Conservation (phyloP, 2,113 vertebrate genomes). For the Zosterops pallidus region DNA sequence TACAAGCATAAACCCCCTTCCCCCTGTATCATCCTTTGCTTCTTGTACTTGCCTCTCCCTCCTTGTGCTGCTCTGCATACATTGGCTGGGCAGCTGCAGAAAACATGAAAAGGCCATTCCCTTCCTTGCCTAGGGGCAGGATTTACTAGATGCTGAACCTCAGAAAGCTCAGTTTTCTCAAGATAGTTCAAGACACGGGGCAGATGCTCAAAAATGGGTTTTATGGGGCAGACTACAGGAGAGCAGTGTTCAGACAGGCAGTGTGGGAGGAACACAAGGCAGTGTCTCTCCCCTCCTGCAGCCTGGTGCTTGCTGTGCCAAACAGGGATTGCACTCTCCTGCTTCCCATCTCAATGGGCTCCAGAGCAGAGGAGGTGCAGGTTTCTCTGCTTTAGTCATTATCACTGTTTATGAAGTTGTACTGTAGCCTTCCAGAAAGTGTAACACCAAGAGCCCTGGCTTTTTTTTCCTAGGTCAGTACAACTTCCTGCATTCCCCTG, state of each 20-base stretch:
- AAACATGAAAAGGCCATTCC: not conserved
- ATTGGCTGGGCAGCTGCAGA: not conserved
- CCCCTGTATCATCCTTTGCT: not conserved
- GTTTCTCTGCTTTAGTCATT: not conserved
- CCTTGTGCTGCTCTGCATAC: not conserved
- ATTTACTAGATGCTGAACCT: slow-evolving; percentile 2
- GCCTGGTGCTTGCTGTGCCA: not conserved
- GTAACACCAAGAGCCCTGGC: not conserved
- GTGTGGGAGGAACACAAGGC: not conserved
- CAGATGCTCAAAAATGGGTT: not conserved
- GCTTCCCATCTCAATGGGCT: not conserved
- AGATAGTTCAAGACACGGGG: not conserved
- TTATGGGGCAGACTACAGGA: not conserved
- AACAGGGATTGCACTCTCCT: not conserved
- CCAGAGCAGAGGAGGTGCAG: not conserved
- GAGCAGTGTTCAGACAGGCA: not conserved
- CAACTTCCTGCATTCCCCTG: not conserved
- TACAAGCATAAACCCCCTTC: not conserved
- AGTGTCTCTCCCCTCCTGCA: not conserved
- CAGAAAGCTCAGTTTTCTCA: not conserved
- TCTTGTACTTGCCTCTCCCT: not conserved
- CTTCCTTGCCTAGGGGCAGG: not conserved
- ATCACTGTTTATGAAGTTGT: not conserved
- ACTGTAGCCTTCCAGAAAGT: not conserved
- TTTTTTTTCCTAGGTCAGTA: not conserved